These are phyloP conservation scores for Macrochelys suwanniensis DNA, from an alignment of 2,797 vertebrate species.

Conservation along the genomic window DNA sequence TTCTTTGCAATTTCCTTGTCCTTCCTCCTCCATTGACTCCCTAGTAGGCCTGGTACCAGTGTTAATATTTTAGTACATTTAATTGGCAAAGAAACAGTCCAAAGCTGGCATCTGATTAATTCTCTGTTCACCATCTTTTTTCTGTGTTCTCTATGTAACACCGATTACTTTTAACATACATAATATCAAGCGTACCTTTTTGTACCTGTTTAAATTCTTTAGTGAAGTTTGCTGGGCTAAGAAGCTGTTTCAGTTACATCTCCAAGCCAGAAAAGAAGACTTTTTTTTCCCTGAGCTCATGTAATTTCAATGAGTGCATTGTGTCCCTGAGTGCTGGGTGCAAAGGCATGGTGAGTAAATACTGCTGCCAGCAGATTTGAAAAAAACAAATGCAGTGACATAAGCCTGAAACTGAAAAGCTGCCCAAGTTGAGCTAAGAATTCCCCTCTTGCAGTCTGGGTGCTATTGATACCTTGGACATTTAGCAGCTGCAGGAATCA, in stretches of 20 bases:
- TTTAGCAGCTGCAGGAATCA: conserved; percentile 56
- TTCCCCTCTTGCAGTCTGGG: conserved; percentile 16
- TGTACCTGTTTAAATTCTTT: background rate
- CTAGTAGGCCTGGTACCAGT: background rate
- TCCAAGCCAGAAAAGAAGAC: background rate
- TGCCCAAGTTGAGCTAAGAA: background rate
- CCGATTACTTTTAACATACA: background rate
- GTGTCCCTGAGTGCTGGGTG: background rate
- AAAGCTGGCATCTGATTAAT: background rate
- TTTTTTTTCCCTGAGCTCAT: conserved; percentile 17
- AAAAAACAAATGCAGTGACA: background rate
- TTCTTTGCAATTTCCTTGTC: background rate
- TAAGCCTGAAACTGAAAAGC: conserved; percentile 22
- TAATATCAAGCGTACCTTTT: background rate
- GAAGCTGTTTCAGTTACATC: background rate
- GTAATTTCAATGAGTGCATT: conserved; percentile 12
- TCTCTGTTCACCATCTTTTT: background rate
- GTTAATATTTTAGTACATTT: background rate
- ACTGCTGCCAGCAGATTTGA: background rate
- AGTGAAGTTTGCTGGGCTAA: background rate
- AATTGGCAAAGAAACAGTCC: background rate
- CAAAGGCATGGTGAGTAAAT: background rate
- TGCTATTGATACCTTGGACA: conserved; percentile 43
- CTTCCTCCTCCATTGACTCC: background rate
- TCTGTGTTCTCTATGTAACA: background rate